Evolutionary conservation across 2,113 vertebrate species (phyloP).

Genomic region (Syngnathus typhle): DNA sequence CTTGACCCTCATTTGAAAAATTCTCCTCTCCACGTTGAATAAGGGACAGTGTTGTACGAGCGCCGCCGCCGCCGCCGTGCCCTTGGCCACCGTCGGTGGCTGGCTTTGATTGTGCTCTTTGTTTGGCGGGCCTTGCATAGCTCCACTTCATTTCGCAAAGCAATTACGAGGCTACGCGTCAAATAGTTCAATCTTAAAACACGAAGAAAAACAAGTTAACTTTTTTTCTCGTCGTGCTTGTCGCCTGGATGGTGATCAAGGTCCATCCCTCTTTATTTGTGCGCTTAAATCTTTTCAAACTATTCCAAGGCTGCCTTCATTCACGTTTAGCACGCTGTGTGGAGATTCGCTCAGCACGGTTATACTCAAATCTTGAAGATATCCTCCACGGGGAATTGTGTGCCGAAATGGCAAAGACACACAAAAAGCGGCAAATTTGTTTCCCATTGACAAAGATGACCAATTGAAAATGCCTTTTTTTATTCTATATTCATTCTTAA

Average conservation of each 20-base stretch:
- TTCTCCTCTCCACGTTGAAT: constrained; percentile 23
- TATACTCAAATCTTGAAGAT: neutral
- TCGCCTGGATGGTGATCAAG: constrained; percentile 37
- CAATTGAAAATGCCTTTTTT: neutral
- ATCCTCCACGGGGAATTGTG: neutral
- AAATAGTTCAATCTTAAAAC: constrained; percentile 29
- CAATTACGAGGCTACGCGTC: constrained; percentile 24
- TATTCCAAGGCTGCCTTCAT: neutral
- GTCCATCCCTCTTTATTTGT: constrained; percentile 10
- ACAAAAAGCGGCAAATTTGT: neutral
- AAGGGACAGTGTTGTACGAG: constrained; percentile 40
- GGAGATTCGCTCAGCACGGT: neutral
- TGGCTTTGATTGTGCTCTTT: constrained; percentile 40
- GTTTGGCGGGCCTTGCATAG: constrained; percentile 29
- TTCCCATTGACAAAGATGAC: neutral
- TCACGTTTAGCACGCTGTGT: neutral
- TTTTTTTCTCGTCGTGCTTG: constrained; percentile 25
- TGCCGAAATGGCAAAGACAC: neutral
- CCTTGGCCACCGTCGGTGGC: constrained; percentile 42
- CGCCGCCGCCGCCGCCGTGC: constrained; percentile 10
- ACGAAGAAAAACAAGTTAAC: neutral
- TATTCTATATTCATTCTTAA: no score
- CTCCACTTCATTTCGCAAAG: constrained; percentile 30
- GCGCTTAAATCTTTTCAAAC: neutral
- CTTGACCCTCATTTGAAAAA: constrained; percentile 30